Evolutionary conservation across 2,888 invertebrate genomes (phyloP).

Genomic region (Cinara cedri): DNA sequence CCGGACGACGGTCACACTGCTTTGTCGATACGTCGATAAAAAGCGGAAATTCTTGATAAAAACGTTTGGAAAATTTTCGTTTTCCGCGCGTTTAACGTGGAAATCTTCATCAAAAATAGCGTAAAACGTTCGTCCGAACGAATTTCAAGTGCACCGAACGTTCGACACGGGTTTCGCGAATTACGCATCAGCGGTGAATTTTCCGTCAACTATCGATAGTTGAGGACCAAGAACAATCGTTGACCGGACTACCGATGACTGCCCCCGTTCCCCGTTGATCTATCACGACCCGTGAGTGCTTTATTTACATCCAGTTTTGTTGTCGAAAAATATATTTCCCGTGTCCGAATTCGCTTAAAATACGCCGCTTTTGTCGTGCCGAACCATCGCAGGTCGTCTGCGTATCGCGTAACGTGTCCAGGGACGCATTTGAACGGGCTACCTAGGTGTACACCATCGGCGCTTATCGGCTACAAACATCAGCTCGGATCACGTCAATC

Average conservation of each 20-base stretch:
- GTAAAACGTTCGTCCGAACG: not conserved
- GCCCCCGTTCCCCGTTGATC: constrained; percentile 55
- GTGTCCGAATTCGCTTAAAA: constrained; percentile 40
- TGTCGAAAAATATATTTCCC: constrained; percentile 55
- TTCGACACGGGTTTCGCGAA: not conserved
- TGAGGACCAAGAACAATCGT: constrained; percentile 51
- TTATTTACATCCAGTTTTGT: constrained; percentile 57
- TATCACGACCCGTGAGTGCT: constrained; percentile 55
- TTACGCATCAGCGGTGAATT: not conserved
- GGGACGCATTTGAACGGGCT: constrained; percentile 25
- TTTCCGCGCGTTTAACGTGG: not conserved
- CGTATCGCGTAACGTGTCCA: constrained; percentile 38
- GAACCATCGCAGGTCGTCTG: constrained; percentile 35
- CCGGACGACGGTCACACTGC: constrained; percentile 39
- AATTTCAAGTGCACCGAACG: not conserved
- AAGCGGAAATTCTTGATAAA: constrained; percentile 40
- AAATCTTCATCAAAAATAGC: not conserved
- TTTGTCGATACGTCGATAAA: constrained; percentile 24
- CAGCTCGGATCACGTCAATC: constrained; percentile 50
- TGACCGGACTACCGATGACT: constrained; percentile 54
- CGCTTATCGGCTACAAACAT: constrained; percentile 48
- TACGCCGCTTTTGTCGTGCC: constrained; percentile 35
- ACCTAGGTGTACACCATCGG: constrained; percentile 3
- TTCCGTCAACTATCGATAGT: constrained; percentile 46
- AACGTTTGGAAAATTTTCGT: not conserved